These are phyloP conservation scores for Galendromus occidentalis DNA, from an alignment of 1,140 invertebrate genomes.

Conservation along the genomic window DNA sequence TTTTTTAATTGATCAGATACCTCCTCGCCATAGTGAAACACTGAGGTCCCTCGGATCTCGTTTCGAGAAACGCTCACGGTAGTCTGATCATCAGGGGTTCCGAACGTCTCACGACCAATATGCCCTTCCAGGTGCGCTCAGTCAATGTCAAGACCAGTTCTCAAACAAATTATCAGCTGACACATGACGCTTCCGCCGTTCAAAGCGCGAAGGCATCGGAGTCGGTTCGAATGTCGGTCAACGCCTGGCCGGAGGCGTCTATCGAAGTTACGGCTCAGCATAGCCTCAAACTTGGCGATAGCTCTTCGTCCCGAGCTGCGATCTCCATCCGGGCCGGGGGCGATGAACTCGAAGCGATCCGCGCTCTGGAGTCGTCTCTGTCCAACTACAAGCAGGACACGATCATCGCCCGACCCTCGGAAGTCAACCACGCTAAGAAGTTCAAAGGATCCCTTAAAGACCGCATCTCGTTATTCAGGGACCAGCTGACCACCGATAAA, in stretches of 20 bases:
- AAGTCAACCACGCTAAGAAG: not conserved
- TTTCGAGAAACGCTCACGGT: too few species aligned
- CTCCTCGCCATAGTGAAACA: too few species aligned
- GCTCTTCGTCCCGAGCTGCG: not conserved
- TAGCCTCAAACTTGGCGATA: not conserved
- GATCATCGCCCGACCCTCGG: not conserved
- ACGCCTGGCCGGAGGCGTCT: not conserved
- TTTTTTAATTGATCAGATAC: too few species aligned
- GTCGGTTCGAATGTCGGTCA: slow-evolving; percentile 4
- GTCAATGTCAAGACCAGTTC: not conserved
- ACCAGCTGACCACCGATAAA: not conserved
- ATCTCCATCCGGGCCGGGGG: not conserved
- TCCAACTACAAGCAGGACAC: not conserved
- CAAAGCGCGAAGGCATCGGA: not conserved
- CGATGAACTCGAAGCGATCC: not conserved
- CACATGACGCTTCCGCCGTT: not conserved
- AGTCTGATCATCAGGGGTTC: too few species aligned
- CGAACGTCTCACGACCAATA: too few species aligned
- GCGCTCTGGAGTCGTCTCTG: not conserved
- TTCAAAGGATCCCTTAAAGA: slow-evolving; percentile 2
- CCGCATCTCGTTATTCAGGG: not conserved
- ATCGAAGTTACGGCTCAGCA: slow-evolving; percentile 1
- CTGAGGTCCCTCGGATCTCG: too few species aligned
- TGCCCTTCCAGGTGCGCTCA: not conserved
- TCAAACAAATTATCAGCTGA: not conserved